phyloP scores from a whole-genome alignment of 2,113 vertebrate genomes.

The Saguinus midas region DNA sequence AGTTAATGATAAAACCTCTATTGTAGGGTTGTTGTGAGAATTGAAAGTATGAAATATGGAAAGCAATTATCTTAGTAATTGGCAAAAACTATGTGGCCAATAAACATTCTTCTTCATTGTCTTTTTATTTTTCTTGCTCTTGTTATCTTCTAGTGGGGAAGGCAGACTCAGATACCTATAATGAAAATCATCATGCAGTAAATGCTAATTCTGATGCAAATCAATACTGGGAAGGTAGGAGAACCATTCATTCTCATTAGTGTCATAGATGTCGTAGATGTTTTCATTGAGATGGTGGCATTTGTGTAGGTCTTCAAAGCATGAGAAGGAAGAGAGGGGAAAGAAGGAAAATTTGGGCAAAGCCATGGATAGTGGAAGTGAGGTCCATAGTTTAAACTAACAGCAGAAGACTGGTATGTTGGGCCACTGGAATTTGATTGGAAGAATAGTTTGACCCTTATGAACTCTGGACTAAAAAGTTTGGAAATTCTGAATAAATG shows the following conservation, averaged over 20 bases:
- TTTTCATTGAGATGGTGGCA: neutral
- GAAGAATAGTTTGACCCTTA: slow-evolving; percentile 1
- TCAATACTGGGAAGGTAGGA: neutral
- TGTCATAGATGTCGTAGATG: neutral
- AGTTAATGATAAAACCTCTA: neutral
- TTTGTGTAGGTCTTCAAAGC: neutral
- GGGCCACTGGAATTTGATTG: neutral
- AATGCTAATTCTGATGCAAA: neutral
- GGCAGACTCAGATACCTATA: neutral
- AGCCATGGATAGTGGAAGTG: neutral
- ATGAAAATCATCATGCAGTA: neutral
- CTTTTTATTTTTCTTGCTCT: neutral
- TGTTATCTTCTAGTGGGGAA: neutral
- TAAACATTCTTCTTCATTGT: neutral
- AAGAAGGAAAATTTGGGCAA: neutral
- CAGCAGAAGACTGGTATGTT: neutral
- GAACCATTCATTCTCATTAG: neutral
- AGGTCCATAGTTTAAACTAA: neutral
- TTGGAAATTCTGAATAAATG: neutral
- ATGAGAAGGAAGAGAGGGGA: neutral
- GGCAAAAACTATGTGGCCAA: neutral
- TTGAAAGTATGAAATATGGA: neutral
- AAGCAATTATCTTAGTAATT: neutral
- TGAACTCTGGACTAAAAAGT: neutral
- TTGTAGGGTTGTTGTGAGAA: neutral